Evolutionary conservation across 2,888 invertebrate species (phyloP), one percentile per base, ranked within the genome.

Genomic region (Graphium colonna): DNA sequence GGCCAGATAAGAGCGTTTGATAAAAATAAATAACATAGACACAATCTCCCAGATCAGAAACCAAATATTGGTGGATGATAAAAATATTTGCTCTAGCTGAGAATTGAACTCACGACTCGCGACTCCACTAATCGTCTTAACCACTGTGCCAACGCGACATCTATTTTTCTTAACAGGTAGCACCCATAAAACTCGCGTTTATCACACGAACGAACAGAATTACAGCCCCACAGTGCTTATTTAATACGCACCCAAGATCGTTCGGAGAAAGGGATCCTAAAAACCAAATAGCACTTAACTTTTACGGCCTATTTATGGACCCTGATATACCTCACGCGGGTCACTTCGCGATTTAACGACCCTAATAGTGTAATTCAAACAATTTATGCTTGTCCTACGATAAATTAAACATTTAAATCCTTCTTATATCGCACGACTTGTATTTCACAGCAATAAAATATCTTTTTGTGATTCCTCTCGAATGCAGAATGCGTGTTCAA

Each of bases 331-430:
- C 41, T 44, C 49, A 31, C 49, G n/a, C 18, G 21, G 41, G 49
- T 54, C 36, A 45, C 17, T 45, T 45, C 31, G 10, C 40, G 54
- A 54, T 54, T 50, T 50, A 50, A 54, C 45, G 39, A 13, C 21
- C 45, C 21, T 54, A 44, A 49, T 53, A 41, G 54, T 17, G 36
- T 18, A 36, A 45, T 54, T 50, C 49, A 50, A 50, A 54, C 44
- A 54, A 50, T 40, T 54, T 54, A 54, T 31, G n/a, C 12, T n/a
- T 36, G 13, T 40, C 16, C 36, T n/a, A 31, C 18, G 21, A 50
- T 50, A 54, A 50, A 33, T 26, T 21, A 15, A 5, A 15, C 15
- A 33, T 54, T 44, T 40, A 31, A 47, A 47, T 16, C 16, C 39
- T 15, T n/a, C 31, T 13, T 16, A 21, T 40, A 47, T 48, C 28